Base-by-base conservation (phyloP, 2,888 invertebrate species). In the Andricus curvator region DNA sequence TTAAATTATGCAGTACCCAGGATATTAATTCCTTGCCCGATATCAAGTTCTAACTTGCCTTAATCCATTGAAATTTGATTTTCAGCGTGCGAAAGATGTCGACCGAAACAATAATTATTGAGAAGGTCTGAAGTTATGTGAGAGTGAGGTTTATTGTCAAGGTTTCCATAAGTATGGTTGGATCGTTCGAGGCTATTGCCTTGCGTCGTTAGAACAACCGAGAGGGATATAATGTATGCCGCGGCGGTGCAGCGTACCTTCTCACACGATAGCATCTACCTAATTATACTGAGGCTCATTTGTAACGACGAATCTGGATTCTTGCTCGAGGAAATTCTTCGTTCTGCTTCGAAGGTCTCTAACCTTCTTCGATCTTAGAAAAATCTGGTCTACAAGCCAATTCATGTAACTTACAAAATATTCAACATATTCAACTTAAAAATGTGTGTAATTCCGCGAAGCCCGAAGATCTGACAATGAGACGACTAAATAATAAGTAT, bases 251-350 rank as follows among this genome's bases (percentile, higher is more conserved):
- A 86, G 85, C 86, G 85, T 86, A 87, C 87, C 86, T 90, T 90
- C 90, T 90, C 90, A 90, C 90, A 89, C 89, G 90, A 90, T 90
- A 90, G 80, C 85, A 90, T 90, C 90, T 90, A 86, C 87, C 88
- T 90, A 90, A 90, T 90, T 90, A 90, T 88, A 88, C 87, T 86
- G 83, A 86, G 88, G 88, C 89, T 90, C 90, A 89, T 90, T 90
- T 90, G 89, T 90, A 90, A 89, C 88, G 86, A 89, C 90, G 88
- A 90, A 90, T 90, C 89, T 88, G 88, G 87, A 90, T 89, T 89
- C 88, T 85, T 85, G 86, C 86, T 87, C 84, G 86, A 87, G 88
- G 88, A 90, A 89, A 89, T 90, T 89, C 88, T 85, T 88, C 88
- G 88, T 88, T 88, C 86, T 85, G 87, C 86, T 84, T 86, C 82